Evolutionary conservation across 1,140 invertebrate species (phyloP).

Genomic region (Drosophila bocki): DNA sequence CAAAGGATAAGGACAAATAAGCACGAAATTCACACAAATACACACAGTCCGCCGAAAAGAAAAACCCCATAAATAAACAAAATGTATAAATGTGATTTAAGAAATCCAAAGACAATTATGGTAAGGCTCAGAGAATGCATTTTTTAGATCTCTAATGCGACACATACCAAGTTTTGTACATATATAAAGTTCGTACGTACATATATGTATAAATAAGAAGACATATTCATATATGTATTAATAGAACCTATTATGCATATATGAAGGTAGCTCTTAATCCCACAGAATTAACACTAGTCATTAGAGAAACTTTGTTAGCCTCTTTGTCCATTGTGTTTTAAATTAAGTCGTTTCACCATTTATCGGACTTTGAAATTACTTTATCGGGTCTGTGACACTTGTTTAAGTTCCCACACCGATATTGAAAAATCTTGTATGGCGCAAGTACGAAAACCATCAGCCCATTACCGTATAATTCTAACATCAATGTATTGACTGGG

Average conservation of each 20-base stretch:
- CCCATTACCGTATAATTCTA: too few relatives aligned
- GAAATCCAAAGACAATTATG: slow-evolving; percentile 46
- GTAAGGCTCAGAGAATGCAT: slow-evolving; percentile 58
- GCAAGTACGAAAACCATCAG: too few relatives aligned
- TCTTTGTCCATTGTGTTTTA: too few relatives aligned
- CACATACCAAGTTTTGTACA: not conserved
- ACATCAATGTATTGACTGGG: too few relatives aligned
- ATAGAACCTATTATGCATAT: slow-evolving; percentile 19
- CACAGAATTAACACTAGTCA: not conserved
- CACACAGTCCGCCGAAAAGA: not conserved
- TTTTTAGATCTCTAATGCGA: slow-evolving; percentile 9
- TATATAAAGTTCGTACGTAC: not conserved
- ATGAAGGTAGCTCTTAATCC: slow-evolving; percentile 27
- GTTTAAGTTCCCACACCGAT: too few relatives aligned
- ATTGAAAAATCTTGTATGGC: too few relatives aligned
- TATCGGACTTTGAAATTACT: too few relatives aligned
- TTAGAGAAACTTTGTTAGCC: too few relatives aligned
- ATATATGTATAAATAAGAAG: not conserved
- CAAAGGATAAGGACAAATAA: slow-evolving; percentile 35
- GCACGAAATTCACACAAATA: slow-evolving; percentile 7
- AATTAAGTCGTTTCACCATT: too few relatives aligned
- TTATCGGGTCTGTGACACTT: too few relatives aligned
- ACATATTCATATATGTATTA: slow-evolving; percentile 46
- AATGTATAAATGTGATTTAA: slow-evolving; percentile 70
- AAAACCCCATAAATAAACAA: slow-evolving; percentile 70